Evolutionary conservation across 2,113 vertebrate species (phyloP), one percentile per base, ranked within the genome.

Genomic region (Trogon surrucura): DNA sequence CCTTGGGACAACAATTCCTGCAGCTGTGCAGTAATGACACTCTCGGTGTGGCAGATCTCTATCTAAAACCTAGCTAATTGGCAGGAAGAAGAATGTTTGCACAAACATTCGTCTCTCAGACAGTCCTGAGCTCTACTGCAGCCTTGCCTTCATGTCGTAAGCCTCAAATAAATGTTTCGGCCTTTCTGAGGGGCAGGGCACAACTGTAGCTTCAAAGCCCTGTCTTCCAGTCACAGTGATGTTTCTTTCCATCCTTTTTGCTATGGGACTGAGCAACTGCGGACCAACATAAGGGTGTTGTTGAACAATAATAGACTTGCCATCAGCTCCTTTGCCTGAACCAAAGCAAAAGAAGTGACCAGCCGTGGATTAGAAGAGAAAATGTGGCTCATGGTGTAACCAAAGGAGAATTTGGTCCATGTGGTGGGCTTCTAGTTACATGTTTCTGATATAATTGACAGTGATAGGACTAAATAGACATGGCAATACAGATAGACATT

Each of bases 1-100:
- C 85, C 94, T 97, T 92, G 85, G 90, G 94, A 95, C 64, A 80
- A 90, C 91, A 93, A 75, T 94, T 95, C 74, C 87, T 36, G 48
- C 84, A 96, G 93, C 89, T 93, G 77, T 91, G 77, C 47, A 58
- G 70, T 61, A 87, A 93, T 77, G 45, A 89, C 75, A 65, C 87
- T 83, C 80, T 93, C 14, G 0, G 88, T 64, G 30, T 56, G 91
- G 75, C 88, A 93, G 73, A 96, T 88, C 80, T 84, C 80, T 80
- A 51, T 91, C 86, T 88, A 85, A 95, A 92, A 23, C 11, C 27
- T 65, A 54, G 57, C 64, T 85, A 65, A 87, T 62, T 34, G 60
- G 34, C 64, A 36, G n/a, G 75, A 77, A 90, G 81, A 93, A 19
- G 66, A 85, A 88, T 75, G 58, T 65, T 82, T 93, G 50, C 61